A percentile compares a stretch with the other conserved stretches of the same genome.
phyloP scores from a whole-genome alignment of 1,140 invertebrate genomes.

The Zaprionus vittiger region DNA sequence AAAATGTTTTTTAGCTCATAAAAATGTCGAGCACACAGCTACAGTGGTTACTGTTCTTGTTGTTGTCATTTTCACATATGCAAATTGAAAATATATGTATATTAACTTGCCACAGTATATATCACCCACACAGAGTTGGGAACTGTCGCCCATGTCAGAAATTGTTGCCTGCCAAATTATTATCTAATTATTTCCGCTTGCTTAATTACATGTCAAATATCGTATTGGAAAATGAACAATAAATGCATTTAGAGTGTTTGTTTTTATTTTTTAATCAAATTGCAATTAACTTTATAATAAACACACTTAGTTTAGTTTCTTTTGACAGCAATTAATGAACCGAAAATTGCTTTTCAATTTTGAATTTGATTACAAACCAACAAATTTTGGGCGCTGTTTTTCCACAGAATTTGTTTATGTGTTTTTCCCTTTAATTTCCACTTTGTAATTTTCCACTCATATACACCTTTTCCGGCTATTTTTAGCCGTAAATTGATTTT shows the following conservation, averaged over 20 bases:
- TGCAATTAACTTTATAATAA: constrained; percentile 16
- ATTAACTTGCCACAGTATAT: constrained; percentile 13
- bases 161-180: constrained; percentile 20
- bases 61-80: constrained; percentile 27
- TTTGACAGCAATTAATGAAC: constrained; percentile 30
- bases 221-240: constrained; percentile 1
- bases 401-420: neutral
- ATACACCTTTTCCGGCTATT: constrained; percentile 1
- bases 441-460: neutral
- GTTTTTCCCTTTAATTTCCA: neutral
- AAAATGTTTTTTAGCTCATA: constrained; percentile 1
- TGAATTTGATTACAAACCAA: neutral
- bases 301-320: neutral
- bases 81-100: constrained; percentile 23
- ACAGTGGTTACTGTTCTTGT: constrained; percentile 2
- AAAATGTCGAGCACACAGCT: constrained; percentile 34
- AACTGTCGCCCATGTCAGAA: constrained; percentile 11
- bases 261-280: neutral
- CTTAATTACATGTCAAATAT: constrained; percentile 42
- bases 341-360: constrained; percentile 8
- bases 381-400: neutral
- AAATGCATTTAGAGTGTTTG: constrained; percentile 4
- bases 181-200: constrained; percentile 41
- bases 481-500: constrained; percentile 26
- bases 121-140: too few relatives aligned